These are phyloP conservation scores for Oryzias curvinotus DNA, from an alignment of 2,113 vertebrate species.

Conservation along the genomic window DNA sequence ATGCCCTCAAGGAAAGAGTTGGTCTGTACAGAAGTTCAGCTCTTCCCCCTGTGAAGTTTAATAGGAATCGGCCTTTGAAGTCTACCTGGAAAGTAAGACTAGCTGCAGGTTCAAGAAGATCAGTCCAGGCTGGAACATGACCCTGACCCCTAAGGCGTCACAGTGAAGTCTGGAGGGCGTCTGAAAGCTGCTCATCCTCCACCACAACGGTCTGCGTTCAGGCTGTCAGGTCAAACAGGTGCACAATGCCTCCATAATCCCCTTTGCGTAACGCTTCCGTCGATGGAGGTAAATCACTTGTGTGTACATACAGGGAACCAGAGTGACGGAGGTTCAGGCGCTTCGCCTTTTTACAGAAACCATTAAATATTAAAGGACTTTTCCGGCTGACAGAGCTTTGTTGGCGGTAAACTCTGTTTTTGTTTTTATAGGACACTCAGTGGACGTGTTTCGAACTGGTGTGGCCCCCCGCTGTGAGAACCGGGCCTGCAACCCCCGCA, in stretches of 20 bases:
- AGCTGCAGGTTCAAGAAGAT: conserved; percentile 31
- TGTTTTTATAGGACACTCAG: conserved; percentile 7
- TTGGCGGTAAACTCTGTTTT: neutral
- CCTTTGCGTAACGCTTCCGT: conserved; percentile 62
- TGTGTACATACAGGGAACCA: conserved; percentile 25
- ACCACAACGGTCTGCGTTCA: conserved; percentile 27
- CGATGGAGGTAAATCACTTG: conserved; percentile 55
- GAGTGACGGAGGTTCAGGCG: neutral
- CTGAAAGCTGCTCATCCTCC: conserved; percentile 55
- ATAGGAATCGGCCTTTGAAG: conserved; percentile 19
- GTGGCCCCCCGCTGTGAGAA: conserved; percentile 83
- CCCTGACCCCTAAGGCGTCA: conserved; percentile 17
- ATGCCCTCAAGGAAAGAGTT: neutral
- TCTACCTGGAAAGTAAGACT: conserved; percentile 10
- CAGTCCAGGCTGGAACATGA: conserved; percentile 46
- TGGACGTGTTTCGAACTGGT: conserved; percentile 69
- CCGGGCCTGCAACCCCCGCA: conserved; percentile 90
- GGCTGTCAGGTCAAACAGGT: conserved; percentile 59
- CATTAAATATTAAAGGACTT: too few species aligned
- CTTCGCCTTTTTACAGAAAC: too few species aligned
- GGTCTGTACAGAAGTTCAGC: conserved; percentile 5
- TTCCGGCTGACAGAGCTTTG: too few species aligned
- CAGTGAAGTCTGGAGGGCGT: conserved; percentile 47
- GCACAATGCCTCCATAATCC: conserved; percentile 65
- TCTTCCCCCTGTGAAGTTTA: conserved; percentile 5